Evolutionary conservation across 2,797 vertebrate genomes (phyloP), one percentile per base, ranked within the genome.

Genomic region (Lerista edwardsae): DNA sequence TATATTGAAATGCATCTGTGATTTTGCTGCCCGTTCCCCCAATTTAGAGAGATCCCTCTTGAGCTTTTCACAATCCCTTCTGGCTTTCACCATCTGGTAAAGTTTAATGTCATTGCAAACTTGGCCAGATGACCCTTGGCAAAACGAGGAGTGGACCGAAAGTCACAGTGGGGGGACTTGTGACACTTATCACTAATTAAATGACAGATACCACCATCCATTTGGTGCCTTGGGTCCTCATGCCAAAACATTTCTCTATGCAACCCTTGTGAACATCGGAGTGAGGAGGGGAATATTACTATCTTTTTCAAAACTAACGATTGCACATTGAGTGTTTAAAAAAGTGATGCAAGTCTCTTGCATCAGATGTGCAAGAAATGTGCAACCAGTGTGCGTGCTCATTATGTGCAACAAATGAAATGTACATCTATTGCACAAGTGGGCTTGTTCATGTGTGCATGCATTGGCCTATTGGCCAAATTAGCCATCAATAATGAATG

Each of bases 301-400:
- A 4, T 21, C 55, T 47, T 47, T 47, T 47, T 21, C 55, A 57
- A 21, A 57, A 57, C 55, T 17, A 57, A 57, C 19, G 19, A 57
- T 21, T 57, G 59, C 59, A 71, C 21, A 23, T 25, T 8, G 34
- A 69, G 34, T 71, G 36, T 6, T 41, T 23, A 31, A 25, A 25
- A 23, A 55, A 47, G 47, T 21, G 41, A 41, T 19, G 17, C 67
- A 69, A 69, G 12, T 59, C 1, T 29, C 27, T 17, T 71, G 65
- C 55, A 57, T 71, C 12, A 6, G 29, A 55, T 1, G 84, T 91
- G 76, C 67, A 84, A 92, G 83, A 91, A 89, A 27, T 55, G 51
- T 55, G 15, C 2, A 81, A 74, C n/a, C 41, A 7, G 47, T 47
- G 10, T 55, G 47, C 4, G 15, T 55, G 51, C 19, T n/a, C n/a